phyloP scores from a whole-genome alignment of 2,113 vertebrate species.

The Dascyllus trimaculatus region DNA sequence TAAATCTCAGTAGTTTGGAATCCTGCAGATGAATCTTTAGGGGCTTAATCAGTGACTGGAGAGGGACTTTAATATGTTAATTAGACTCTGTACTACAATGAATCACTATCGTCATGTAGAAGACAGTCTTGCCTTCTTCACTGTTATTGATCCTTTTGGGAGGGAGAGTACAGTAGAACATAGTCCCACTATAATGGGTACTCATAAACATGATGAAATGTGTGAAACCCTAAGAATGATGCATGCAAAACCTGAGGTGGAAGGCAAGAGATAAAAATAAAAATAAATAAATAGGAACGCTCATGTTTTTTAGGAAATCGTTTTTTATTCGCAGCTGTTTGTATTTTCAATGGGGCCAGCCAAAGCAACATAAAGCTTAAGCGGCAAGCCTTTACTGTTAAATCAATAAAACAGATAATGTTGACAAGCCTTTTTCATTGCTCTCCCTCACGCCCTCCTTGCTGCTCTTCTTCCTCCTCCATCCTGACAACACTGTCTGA shows the following conservation, averaged over 20 bases:
- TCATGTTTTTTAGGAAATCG: constrained; percentile 64
- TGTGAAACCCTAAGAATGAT: constrained; percentile 40
- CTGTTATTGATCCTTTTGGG: constrained; percentile 32
- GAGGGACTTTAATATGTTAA: constrained; percentile 7
- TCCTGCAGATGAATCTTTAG: no score
- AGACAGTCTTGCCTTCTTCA: neutral
- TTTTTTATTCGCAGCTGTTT: constrained; percentile 82
- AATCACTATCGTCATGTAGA: neutral
- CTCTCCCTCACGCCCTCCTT: constrained; percentile 57
- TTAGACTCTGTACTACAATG: neutral
- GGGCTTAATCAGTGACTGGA: no score
- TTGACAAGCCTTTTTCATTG: constrained; percentile 86
- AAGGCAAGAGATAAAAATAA: constrained; percentile 49
- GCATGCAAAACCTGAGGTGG: constrained; percentile 53
- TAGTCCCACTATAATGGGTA: constrained; percentile 35
- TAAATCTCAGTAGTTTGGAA: no score
- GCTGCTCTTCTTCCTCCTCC: constrained; percentile 39
- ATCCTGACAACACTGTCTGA: constrained; percentile 63
- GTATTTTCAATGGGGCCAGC: constrained; percentile 81
- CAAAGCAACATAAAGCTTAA: constrained; percentile 86
- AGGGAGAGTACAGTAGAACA: constrained; percentile 33
- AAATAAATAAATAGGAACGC: constrained; percentile 56
- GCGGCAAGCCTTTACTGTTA: constrained; percentile 84
- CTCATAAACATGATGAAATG: constrained; percentile 70
- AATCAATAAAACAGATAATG: constrained; percentile 89